These are phyloP conservation scores for Eolophus roseicapilla DNA, from an alignment of 2,113 vertebrate species.

Conservation along the genomic window DNA sequence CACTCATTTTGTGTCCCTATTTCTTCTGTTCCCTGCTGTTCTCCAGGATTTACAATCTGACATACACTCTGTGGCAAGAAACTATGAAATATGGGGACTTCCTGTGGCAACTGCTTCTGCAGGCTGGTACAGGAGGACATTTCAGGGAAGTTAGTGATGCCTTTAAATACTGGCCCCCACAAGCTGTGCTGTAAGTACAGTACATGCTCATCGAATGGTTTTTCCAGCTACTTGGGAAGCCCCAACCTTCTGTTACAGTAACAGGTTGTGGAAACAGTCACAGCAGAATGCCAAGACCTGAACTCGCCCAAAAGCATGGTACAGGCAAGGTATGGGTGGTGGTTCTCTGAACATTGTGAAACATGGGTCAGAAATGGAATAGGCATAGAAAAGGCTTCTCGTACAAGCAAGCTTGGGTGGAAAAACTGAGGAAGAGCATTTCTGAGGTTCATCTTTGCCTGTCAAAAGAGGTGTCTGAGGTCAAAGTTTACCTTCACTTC, in stretches of 20 bases:
- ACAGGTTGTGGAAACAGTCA: neutral
- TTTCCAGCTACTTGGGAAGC: neutral
- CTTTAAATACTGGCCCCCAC: neutral
- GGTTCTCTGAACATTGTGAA: neutral
- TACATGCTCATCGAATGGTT: neutral
- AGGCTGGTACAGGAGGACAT: neutral
- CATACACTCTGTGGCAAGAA: neutral
- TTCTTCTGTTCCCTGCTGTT: neutral
- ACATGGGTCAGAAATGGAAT: neutral
- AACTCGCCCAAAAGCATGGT: neutral
- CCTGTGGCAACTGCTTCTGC: neutral
- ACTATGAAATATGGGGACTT: neutral
- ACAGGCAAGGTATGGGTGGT: fast-evolving
- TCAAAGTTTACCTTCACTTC: neutral
- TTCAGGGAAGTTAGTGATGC: neutral
- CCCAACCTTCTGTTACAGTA: neutral
- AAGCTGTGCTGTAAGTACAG: neutral
- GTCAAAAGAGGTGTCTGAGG: neutral
- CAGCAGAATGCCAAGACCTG: neutral
- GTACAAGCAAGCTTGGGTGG: neutral
- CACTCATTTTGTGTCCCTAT: neutral
- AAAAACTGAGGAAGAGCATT: neutral
- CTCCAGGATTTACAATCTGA: neutral
- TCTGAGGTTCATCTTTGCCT: neutral
- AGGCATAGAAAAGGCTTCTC: neutral